A percentile compares a stretch with the other conserved stretches of the same genome.
phyloP scores from a whole-genome alignment of 64 coral and sea anemone species.

The Orbicella faveolata region DNA sequence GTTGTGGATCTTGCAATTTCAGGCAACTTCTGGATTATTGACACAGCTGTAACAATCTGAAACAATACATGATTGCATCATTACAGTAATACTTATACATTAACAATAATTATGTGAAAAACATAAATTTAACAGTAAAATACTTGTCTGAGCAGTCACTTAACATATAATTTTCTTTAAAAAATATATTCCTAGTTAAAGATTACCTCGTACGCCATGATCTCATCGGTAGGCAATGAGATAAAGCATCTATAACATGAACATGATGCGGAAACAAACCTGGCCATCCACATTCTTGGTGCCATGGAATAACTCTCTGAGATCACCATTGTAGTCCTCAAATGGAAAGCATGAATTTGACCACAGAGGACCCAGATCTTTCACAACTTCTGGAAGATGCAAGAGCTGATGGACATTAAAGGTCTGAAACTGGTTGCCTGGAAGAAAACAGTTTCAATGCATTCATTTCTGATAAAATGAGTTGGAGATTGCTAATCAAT shows the following conservation, averaged over 20 bases:
- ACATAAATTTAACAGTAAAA: background rate
- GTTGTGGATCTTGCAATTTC: constrained; percentile 17
- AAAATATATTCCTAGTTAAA: no score
- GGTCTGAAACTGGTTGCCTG: background rate
- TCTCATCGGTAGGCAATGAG: no score
- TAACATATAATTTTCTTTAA: no score
- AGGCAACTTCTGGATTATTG: constrained; percentile 40
- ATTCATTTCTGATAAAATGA: background rate
- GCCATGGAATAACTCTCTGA: constrained; percentile 12
- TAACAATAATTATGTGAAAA: background rate
- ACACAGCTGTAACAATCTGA: constrained; percentile 30
- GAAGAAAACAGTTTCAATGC: background rate
- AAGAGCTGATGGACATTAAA: constrained; percentile 21
- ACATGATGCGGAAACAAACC: constrained; percentile 18
- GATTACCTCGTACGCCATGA: no score
- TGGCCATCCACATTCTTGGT: constrained; percentile 30
- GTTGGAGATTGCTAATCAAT: background rate
- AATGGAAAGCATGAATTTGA: constrained; percentile 41
- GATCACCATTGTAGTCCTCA: constrained; percentile 55
- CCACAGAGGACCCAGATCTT: constrained; percentile 27
- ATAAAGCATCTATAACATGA: background rate
- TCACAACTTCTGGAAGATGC: constrained; percentile 40
- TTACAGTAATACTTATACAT: background rate
- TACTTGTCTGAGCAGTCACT: no score
- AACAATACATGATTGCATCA: background rate